These are phyloP conservation scores for Paramormyrops kingsleyae DNA, from an alignment of 2,113 vertebrate species.

Conservation along the genomic window DNA sequence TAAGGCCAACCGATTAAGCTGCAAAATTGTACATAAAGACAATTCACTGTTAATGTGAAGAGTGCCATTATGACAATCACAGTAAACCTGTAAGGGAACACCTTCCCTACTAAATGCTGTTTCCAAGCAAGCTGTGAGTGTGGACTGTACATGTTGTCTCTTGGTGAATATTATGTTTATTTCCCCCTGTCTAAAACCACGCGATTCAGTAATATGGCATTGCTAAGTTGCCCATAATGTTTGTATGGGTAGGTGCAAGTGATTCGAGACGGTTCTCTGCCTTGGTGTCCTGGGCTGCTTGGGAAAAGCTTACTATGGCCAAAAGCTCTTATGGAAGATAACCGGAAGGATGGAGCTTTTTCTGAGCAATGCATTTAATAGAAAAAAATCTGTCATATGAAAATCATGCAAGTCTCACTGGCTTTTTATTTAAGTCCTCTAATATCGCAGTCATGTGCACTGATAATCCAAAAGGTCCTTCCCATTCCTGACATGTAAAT, in stretches of 20 bases:
- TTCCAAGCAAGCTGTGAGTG: neutral
- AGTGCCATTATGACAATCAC: neutral
- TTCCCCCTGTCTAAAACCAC: neutral
- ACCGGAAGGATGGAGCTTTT: neutral
- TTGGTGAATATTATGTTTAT: neutral
- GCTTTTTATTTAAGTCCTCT: neutral
- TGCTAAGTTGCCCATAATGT: neutral
- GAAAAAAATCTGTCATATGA: neutral
- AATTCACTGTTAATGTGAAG: neutral
- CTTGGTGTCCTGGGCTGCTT: neutral
- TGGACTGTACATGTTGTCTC: neutral
- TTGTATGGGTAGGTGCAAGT: neutral
- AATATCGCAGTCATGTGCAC: neutral
- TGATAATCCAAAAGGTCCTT: conserved; percentile 8
- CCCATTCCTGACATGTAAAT: neutral
- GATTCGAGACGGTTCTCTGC: neutral
- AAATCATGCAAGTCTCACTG: neutral
- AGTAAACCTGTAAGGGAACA: neutral
- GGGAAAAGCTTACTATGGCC: neutral
- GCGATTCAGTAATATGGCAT: neutral
- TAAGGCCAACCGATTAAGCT: neutral
- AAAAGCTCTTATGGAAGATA: neutral
- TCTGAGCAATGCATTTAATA: neutral
- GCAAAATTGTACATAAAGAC: neutral
- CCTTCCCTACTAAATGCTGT: neutral